Percentiles rank a stretch among this genome's conserved stretches.
Evolutionary conservation across 2,888 invertebrate species (phyloP).

Genomic region (Allophyes oxyacanthae): DNA sequence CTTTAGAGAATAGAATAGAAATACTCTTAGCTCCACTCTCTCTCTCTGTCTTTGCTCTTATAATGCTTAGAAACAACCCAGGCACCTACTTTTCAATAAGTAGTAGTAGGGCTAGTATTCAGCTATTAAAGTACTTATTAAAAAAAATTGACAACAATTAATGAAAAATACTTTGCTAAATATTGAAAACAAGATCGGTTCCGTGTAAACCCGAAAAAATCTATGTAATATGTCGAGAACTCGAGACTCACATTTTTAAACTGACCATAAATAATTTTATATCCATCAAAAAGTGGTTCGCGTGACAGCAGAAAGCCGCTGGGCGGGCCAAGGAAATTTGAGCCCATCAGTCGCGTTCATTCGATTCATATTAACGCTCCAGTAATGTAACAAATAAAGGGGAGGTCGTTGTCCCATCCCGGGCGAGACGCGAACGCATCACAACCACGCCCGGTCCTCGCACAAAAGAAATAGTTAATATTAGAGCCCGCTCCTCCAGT

Average conservation of each 20-base stretch:
- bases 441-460: slow-evolving; percentile 77
- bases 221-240: slow-evolving; percentile 52
- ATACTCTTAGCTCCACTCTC: too few species aligned
- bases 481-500: slow-evolving; percentile 83
- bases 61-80: too few species aligned
- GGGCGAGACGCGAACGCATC: slow-evolving; percentile 74
- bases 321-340: slow-evolving; percentile 79
- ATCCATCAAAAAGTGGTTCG: slow-evolving; percentile 78
- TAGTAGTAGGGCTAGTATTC: too few species aligned
- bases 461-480: slow-evolving; percentile 88
- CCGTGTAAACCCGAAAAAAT: slow-evolving; percentile 35
- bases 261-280: slow-evolving; percentile 75
- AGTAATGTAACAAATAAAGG: slow-evolving; percentile 86
- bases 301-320: slow-evolving; percentile 79
- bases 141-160: too few species aligned
- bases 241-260: slow-evolving; percentile 41
- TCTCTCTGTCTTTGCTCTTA: too few species aligned
- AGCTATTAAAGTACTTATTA: too few species aligned
- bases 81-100: too few species aligned
- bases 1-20: too few species aligned
- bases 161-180: not conserved
- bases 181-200: slow-evolving; percentile 12
- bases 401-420: slow-evolving; percentile 83
- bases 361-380: slow-evolving; percentile 86
- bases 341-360: slow-evolving; percentile 81